Base-by-base conservation (phyloP, 2,113 vertebrate species). In the Gadus chalcogrammus region DNA sequence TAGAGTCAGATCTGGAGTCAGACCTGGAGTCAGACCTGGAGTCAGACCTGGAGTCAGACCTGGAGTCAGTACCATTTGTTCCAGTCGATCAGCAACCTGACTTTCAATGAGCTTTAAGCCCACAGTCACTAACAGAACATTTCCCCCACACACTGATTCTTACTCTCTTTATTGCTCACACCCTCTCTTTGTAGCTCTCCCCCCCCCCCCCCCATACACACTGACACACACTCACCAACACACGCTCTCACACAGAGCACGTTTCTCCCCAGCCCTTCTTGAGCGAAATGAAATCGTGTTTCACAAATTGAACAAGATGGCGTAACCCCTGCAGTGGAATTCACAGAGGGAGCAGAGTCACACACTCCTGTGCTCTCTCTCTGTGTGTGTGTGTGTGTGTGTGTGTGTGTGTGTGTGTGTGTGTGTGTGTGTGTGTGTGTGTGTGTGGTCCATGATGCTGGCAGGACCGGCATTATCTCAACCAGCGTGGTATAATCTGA, bases 341-440 rank as follows among this genome's bases (percentile, higher is more conserved):
- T 42, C 64, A 13, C n/a, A 55, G 61, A 27, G 56, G 15, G 20
- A 20, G 18, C 38, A 20, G 7, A 2, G 84, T 89, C 87, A 92
- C 90, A 88, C 87, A 87, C 81, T 88, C 79, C 86, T 82, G 91
- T 58, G 15, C 55, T 58, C 17, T 58, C 5, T 58, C 17, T 55
- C 2, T 55, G 16, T 65, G 38, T 20, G 16, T 55, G 53, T 55
- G 53, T 55, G 53, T 55, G 53, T 11, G 53, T 9, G 53, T 55
- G 53, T 9, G 53, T 55, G 53, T 9, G 53, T 55, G 53, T 9
- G 53, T 55, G 9, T 3, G 53, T 55, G 53, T 9, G 53, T 55
- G 53, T 9, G 53, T 11, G 53, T 9, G 53, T 11, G 53, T 9
- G 53, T 11, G 53, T 9, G 3, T 55, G 53, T 11, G 53, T 55